A percentile compares a stretch with the other conserved stretches of the same genome.
Conservation (phyloP, 2,113 vertebrate genomes). For the Suricata suricatta region DNA sequence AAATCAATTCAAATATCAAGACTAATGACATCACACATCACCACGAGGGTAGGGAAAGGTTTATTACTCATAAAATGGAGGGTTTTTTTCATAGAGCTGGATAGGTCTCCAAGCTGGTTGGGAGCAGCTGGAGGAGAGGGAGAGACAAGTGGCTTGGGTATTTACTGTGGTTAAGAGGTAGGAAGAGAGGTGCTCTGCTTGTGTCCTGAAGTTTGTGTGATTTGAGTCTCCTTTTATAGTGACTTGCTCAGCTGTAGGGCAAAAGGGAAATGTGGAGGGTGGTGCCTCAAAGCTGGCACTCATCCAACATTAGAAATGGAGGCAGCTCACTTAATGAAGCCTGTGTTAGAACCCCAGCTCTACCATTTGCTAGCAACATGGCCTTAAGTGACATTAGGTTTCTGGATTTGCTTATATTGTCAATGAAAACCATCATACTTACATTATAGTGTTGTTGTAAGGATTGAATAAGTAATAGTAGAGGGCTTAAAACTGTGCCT, state of each 20-base stretch:
- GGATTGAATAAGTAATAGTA: not conserved
- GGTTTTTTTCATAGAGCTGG: not conserved
- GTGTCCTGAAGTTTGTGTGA: not conserved
- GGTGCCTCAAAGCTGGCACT: not conserved
- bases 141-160: not conserved
- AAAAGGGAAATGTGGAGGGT: not conserved
- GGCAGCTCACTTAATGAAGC: not conserved
- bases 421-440: not conserved
- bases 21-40: not conserved
- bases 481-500: not conserved
- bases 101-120: not conserved
- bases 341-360: not conserved
- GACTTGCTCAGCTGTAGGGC: not conserved
- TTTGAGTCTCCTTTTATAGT: not conserved
- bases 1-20: not conserved
- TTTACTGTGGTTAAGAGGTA: not conserved
- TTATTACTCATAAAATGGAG: not conserved
- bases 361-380: not conserved
- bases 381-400: not conserved
- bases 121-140: not conserved
- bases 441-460: not conserved
- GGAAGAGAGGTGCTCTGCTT: not conserved
- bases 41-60: not conserved
- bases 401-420: not conserved
- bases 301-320: not conserved